A percentile compares a stretch with the other conserved stretches of the same genome.
These are phyloP conservation scores for Galeruca laticollis DNA, from an alignment of 2,888 invertebrate genomes.

Conservation along the genomic window DNA sequence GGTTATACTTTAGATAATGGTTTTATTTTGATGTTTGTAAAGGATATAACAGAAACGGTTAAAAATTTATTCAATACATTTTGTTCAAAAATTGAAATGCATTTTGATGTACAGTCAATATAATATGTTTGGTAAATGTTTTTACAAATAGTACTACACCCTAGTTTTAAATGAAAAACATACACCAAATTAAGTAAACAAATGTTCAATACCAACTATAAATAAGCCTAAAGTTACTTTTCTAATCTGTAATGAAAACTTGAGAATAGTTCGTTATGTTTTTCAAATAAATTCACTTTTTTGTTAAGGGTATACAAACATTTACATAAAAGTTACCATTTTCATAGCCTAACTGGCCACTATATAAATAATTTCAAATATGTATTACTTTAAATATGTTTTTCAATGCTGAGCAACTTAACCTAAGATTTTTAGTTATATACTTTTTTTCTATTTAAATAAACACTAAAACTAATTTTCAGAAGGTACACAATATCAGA, in stretches of 20 bases:
- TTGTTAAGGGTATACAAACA: conserved; percentile 13
- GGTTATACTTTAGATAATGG: not conserved
- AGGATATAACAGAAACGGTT: not conserved
- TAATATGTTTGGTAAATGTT: conserved; percentile 9
- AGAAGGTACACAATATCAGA: conserved; percentile 67
- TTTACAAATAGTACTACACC: conserved; percentile 7
- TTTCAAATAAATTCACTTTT: conserved; percentile 17
- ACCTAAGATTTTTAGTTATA: conserved; percentile 55
- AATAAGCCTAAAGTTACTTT: not conserved
- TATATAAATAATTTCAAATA: conserved; percentile 30
- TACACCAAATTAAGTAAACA: conserved; percentile 3
- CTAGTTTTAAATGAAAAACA: conserved; percentile 24
- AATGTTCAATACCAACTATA: too few relatives aligned
- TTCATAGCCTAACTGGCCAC: conserved; percentile 19
- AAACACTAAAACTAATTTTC: conserved; percentile 62
- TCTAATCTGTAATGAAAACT: conserved; percentile 12
- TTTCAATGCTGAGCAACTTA: conserved; percentile 62
- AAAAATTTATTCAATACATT: not conserved
- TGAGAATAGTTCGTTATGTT: not conserved
- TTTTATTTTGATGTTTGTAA: not conserved
- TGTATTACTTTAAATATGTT: conserved; percentile 46
- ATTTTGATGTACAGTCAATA: conserved; percentile 34
- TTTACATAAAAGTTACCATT: conserved; percentile 19
- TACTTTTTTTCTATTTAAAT: conserved; percentile 58
- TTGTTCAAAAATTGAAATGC: not conserved